A percentile compares a stretch with the other conserved stretches of the same genome.
Conservation (phyloP, 2,113 vertebrate species). For the Dasyornis broadbenti region DNA sequence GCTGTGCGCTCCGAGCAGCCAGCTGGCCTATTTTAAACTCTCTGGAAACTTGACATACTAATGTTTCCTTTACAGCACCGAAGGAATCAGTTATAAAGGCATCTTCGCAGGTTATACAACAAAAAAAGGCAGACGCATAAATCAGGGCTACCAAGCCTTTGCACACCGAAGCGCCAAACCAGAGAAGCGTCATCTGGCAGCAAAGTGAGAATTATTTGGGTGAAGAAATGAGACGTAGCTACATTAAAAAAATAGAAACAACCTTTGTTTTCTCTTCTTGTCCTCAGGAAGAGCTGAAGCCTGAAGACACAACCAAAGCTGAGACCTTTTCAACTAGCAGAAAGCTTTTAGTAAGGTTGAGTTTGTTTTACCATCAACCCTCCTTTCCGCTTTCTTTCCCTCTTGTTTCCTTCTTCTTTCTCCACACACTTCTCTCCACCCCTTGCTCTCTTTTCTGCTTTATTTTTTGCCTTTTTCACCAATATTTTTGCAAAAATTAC, state of each 20-base stretch:
- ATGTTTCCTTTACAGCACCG: neutral
- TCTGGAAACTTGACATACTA: slow-evolving; percentile 35
- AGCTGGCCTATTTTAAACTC: slow-evolving; percentile 38
- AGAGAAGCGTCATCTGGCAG: accelerated
- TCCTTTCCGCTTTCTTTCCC: neutral
- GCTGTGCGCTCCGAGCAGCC: slow-evolving; percentile 12
- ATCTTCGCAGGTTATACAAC: neutral
- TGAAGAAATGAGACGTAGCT: neutral
- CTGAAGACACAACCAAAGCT: neutral
- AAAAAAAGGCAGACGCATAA: neutral
- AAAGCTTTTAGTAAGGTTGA: neutral
- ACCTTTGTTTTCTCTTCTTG: neutral
- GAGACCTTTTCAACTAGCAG: neutral
- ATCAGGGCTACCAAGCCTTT: neutral
- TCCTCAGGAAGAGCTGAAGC: neutral
- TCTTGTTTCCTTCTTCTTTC: neutral
- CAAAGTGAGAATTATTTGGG: neutral
- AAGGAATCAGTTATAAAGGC: neutral
- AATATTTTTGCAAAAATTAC: neutral
- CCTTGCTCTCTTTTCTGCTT: neutral
- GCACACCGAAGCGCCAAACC: neutral
- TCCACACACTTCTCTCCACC: neutral
- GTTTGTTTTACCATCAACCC: neutral
- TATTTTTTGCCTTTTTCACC: neutral
- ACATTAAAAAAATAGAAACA: neutral